phyloP scores from a whole-genome alignment of 2,113 vertebrate genomes.

The Oreotrochilus melanogaster region DNA sequence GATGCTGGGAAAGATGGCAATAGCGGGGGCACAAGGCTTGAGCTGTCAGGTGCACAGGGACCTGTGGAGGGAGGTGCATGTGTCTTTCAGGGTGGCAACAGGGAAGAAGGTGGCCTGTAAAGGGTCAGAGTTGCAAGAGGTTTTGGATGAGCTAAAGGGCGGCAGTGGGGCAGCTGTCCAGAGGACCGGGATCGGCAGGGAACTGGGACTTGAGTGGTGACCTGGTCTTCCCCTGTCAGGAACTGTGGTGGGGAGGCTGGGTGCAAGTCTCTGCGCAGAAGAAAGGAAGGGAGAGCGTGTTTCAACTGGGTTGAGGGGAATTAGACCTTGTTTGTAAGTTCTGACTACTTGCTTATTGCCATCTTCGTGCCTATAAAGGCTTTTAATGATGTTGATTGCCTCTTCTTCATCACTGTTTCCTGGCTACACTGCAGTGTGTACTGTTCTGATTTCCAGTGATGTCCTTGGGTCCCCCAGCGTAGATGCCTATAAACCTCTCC shows the following conservation, averaged over 20 bases:
- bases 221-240: neutral
- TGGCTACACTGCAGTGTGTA: neutral
- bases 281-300: rapidly evolving
- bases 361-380: neutral
- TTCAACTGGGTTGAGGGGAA: neutral
- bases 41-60: neutral
- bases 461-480: neutral
- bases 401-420: neutral
- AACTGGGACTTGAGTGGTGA: neutral
- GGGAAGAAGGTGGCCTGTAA: neutral
- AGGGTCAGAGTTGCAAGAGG: neutral
- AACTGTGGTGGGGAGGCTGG: neutral
- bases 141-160: neutral
- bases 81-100: neutral
- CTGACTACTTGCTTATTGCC: rapidly evolving
- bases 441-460: neutral
- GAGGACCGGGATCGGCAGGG: neutral
- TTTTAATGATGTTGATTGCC: neutral
- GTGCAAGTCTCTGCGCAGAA: neutral
- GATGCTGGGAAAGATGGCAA: neutral
- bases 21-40: neutral
- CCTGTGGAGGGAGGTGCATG: neutral
- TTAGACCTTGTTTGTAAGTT: neutral
- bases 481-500: neutral
- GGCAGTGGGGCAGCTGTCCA: neutral